Percentiles rank a stretch among this genome's conserved stretches.
Evolutionary conservation across 2,888 invertebrate species (phyloP).

Genomic region (Xylophagus ater): DNA sequence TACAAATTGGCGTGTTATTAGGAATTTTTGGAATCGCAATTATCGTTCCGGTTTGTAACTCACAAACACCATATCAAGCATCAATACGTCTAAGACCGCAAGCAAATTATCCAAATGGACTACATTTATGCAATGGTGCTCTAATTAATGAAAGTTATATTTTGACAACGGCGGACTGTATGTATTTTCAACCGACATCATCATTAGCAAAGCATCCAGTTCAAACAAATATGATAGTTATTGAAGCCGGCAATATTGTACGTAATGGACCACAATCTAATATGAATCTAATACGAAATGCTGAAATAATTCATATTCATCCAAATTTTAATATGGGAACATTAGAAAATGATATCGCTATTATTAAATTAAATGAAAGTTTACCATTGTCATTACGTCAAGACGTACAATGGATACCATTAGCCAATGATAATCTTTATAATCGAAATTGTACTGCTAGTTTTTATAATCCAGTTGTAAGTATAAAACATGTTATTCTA

Average conservation of each 20-base stretch:
- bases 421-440: no score
- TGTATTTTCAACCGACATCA: slow-evolving; percentile 15
- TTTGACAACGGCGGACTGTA: slow-evolving; percentile 24
- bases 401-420: slow-evolving; percentile 26
- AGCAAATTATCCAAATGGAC: slow-evolving; percentile 10
- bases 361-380: slow-evolving; percentile 21
- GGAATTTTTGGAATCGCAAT: no score
- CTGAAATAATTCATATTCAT: slow-evolving; percentile 18
- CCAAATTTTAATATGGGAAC: slow-evolving; percentile 19
- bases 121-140: slow-evolving; percentile 24
- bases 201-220: neutral
- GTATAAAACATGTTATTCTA: no score
- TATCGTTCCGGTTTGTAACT: slow-evolving; percentile 1
- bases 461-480: no score
- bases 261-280: slow-evolving; percentile 2
- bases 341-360: slow-evolving; percentile 23
- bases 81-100: slow-evolving; percentile 19
- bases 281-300: slow-evolving; percentile 15
- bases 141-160: slow-evolving; percentile 24
- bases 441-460: no score
- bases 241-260: slow-evolving; percentile 19
- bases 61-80: slow-evolving; percentile 22
- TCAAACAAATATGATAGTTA: slow-evolving; percentile 12
- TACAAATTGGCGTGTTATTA: no score
- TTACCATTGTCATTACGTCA: slow-evolving; percentile 21